Conservation (phyloP, 2,113 vertebrate species). For the Empidonax alnorum region DNA sequence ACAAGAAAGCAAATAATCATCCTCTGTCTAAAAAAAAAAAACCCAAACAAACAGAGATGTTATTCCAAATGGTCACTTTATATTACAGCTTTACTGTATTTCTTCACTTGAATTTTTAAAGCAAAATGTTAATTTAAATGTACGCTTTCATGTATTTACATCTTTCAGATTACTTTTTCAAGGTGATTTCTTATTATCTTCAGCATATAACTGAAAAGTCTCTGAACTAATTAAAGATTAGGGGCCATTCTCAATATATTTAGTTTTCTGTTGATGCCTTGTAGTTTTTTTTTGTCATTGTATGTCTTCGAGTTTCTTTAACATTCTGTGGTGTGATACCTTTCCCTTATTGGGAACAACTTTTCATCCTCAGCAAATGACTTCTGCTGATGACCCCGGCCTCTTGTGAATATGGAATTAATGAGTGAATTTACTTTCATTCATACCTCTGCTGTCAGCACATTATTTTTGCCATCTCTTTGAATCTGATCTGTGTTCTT, state of each 20-base stretch:
- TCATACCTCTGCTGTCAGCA: slow-evolving; percentile 8
- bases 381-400: not conserved
- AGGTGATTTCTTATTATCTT: not conserved
- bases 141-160: not conserved
- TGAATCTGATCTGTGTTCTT: not conserved
- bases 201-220: not conserved
- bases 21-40: not conserved
- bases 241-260: not conserved
- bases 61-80: not conserved
- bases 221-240: not conserved
- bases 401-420: not conserved
- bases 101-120: not conserved
- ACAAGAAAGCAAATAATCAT: not conserved
- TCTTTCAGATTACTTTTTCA: not conserved
- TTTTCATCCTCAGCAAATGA: not conserved
- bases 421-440: not conserved
- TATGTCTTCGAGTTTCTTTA: not conserved
- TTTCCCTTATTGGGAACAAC: not conserved
- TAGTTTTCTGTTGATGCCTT: not conserved
- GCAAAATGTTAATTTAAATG: not conserved
- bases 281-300: not conserved
- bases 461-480: not conserved
- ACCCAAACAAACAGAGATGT: not conserved
- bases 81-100: not conserved
- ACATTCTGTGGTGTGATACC: not conserved